phyloP scores from a whole-genome alignment of 2,113 vertebrate genomes.

The Baryphthengus martii region DNA sequence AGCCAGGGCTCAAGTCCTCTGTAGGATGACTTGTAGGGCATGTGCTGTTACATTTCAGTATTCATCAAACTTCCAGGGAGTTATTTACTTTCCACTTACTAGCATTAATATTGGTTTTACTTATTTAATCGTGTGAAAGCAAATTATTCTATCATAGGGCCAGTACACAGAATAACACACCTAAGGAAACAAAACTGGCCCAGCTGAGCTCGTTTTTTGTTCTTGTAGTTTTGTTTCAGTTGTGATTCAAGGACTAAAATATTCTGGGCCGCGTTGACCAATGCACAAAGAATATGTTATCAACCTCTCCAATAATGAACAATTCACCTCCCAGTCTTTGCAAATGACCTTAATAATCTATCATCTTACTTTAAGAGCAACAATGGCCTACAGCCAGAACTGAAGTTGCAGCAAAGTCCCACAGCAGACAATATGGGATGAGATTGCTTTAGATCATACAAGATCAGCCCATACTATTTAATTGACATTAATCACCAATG shows the following conservation, averaged over 20 bases:
- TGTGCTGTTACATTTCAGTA: background rate
- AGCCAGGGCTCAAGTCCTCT: background rate
- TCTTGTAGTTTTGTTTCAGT: background rate
- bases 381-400: background rate
- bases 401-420: background rate
- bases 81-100: background rate
- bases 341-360: background rate
- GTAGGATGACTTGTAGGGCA: background rate
- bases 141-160: background rate
- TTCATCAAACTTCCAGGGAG: background rate
- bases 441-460: background rate
- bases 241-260: background rate
- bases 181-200: background rate
- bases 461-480: background rate
- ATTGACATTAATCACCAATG: background rate
- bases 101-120: background rate
- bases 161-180: background rate
- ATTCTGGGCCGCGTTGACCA: background rate
- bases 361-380: background rate
- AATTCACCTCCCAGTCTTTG: background rate
- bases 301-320: background rate
- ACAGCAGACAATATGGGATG: background rate
- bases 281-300: background rate
- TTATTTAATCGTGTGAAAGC: background rate
- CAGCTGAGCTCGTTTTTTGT: background rate